Percentiles rank a stretch among this genome's conserved stretches.
Evolutionary conservation across 2,797 vertebrate species (phyloP).

Genomic region (Peromyscus eremicus): DNA sequence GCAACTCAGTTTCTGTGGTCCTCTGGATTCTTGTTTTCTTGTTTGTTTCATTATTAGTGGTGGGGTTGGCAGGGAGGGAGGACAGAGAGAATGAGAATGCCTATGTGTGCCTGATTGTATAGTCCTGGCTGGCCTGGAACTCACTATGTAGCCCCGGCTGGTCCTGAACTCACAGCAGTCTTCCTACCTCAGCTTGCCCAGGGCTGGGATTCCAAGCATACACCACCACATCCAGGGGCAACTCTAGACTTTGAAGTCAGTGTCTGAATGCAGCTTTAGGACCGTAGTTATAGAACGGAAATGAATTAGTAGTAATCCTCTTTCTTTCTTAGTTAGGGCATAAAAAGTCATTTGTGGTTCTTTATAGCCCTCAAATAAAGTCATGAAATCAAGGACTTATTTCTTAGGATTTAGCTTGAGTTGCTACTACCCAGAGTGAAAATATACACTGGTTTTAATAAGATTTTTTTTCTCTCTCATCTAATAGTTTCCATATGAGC

Average conservation of each 20-base stretch:
- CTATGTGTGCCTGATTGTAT: background rate
- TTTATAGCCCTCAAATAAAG: background rate
- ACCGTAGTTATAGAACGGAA: background rate
- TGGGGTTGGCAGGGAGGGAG: background rate
- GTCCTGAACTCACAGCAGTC: background rate
- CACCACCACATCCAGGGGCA: background rate
- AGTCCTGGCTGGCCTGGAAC: background rate
- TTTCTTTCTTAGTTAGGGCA: background rate
- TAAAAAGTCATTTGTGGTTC: background rate
- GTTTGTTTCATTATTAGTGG: background rate
- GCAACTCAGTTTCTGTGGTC: background rate
- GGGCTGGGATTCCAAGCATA: background rate
- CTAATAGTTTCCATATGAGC: background rate
- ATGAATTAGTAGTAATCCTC: background rate
- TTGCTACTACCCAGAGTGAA: slow-evolving; percentile 12
- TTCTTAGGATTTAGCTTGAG: slow-evolving; percentile 36
- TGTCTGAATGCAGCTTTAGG: background rate
- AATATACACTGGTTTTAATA: background rate
- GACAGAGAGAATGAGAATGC: background rate
- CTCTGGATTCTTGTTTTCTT: slow-evolving; percentile 1
- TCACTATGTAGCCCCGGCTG: background rate
- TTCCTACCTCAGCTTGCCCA: background rate
- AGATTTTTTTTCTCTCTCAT: background rate
- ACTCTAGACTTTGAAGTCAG: background rate
- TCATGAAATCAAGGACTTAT: background rate